Percentiles rank a stretch among this genome's conserved stretches.
Evolutionary conservation across 1,140 invertebrate species (phyloP).

Genomic region (Drosophila navojoa): DNA sequence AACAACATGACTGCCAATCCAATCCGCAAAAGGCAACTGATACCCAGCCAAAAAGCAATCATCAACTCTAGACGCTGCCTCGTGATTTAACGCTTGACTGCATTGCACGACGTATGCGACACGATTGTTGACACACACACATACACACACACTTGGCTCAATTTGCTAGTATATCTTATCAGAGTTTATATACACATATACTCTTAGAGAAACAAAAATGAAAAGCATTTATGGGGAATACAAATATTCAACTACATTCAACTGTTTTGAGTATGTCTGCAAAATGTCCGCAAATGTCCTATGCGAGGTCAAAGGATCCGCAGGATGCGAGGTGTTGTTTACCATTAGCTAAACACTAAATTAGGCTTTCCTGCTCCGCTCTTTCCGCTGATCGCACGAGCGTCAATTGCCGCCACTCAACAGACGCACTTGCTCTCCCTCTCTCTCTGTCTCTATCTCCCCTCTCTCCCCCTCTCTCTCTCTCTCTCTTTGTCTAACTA

Average conservation of each 20-base stretch:
- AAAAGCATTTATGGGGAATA: background rate
- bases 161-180: background rate
- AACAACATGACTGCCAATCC: conserved; percentile 34
- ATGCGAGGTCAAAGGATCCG: conserved; percentile 10
- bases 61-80: conserved; percentile 17
- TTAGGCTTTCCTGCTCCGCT: background rate
- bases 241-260: background rate
- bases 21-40: conserved; percentile 23
- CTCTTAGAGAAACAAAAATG: background rate
- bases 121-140: conserved; percentile 20
- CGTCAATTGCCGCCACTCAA: conserved; percentile 43
- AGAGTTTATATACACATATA: background rate
- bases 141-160: background rate
- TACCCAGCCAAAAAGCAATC: conserved; percentile 14
- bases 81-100: conserved; percentile 41
- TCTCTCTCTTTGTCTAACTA: conserved; percentile 17
- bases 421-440: background rate
- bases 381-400: background rate
- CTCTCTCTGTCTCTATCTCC: conserved; percentile 16
- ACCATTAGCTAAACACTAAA: conserved; percentile 21
- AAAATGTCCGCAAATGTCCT: conserved; percentile 46
- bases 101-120: conserved; percentile 2
- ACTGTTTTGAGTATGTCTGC: too few species aligned
- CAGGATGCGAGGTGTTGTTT: conserved; percentile 53
- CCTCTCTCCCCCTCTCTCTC: conserved; percentile 14